These are phyloP conservation scores for Pediacus dermestoides DNA, from an alignment of 2,888 invertebrate species.

Conservation along the genomic window DNA sequence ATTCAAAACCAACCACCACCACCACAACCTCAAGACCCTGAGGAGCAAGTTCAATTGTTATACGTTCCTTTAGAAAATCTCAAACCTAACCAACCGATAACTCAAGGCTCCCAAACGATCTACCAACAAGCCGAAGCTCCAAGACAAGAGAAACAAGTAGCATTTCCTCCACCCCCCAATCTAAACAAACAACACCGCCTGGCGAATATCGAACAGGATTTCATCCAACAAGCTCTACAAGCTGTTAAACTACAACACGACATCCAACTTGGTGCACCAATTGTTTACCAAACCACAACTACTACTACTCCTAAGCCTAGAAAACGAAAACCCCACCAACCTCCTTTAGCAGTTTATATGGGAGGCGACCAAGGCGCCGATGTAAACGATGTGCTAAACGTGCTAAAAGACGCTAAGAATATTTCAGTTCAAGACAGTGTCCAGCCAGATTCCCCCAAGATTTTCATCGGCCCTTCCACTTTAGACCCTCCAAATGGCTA, in stretches of 20 bases:
- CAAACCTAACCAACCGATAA: constrained; percentile 53
- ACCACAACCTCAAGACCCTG: constrained; percentile 24
- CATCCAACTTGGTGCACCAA: constrained; percentile 35
- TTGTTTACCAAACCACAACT: constrained; percentile 47
- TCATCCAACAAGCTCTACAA: constrained; percentile 46
- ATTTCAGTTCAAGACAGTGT: constrained; percentile 76
- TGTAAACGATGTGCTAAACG: constrained; percentile 66
- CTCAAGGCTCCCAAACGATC: constrained; percentile 42
- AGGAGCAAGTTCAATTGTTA: constrained; percentile 71
- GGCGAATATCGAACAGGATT: constrained; percentile 46
- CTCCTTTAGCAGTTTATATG: constrained; percentile 78
- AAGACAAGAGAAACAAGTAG: constrained; percentile 13
- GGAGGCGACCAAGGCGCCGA: constrained; percentile 57
- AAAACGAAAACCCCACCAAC: constrained; percentile 75
- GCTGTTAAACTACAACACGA: constrained; percentile 46
- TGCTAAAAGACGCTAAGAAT: constrained; percentile 66
- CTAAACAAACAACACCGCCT: constrained; percentile 33
- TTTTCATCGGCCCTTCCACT: constrained; percentile 78
- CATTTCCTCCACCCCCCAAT: not conserved
- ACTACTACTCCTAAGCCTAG: constrained; percentile 50
- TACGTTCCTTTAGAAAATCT: constrained; percentile 73
- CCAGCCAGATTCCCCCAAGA: constrained; percentile 65
- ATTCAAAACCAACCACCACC: constrained; percentile 17
- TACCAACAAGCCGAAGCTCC: constrained; percentile 38
- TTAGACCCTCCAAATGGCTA: constrained; percentile 69